These are phyloP conservation scores for Bursaphelenchus okinawaensis DNA, from an alignment of 2,888 invertebrate genomes.

Conservation along the genomic window DNA sequence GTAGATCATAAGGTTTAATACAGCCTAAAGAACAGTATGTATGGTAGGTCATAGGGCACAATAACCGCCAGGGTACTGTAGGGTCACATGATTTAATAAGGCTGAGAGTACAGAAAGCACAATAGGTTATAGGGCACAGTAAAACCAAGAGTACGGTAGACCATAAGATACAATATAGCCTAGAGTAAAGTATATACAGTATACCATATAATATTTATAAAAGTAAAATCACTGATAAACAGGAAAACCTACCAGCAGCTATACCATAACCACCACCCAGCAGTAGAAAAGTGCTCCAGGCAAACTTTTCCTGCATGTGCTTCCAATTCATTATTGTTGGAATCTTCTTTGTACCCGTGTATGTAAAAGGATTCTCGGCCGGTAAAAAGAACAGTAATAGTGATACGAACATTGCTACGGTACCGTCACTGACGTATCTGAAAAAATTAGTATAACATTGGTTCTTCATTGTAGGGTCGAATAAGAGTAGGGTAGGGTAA, in stretches of 20 bases:
- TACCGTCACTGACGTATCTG: conserved; percentile 54
- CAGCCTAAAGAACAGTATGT: too few relatives aligned
- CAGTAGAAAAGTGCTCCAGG: conserved; percentile 39
- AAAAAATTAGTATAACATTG: not conserved
- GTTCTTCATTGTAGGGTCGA: not conserved
- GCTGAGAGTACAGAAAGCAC: too few relatives aligned
- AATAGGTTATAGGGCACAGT: too few relatives aligned
- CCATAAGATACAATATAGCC: too few relatives aligned
- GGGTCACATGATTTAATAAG: too few relatives aligned
- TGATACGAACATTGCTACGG: conserved; percentile 33
- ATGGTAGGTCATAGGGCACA: too few relatives aligned
- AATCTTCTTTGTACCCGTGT: not conserved
- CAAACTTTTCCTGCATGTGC: conserved; percentile 35
- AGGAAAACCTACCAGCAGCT: conserved; percentile 30
- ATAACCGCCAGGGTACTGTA: too few relatives aligned
- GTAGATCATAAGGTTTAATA: too few relatives aligned
- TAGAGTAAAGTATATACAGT: too few relatives aligned
- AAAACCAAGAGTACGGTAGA: too few relatives aligned
- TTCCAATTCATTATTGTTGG: conserved; percentile 35
- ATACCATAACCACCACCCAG: conserved; percentile 47
- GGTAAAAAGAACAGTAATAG: conserved; percentile 38
- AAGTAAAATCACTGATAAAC: too few relatives aligned
- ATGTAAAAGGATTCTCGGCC: conserved; percentile 32
- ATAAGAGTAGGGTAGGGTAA: not conserved
- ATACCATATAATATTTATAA: too few relatives aligned